Conservation (phyloP, 1,140 invertebrate genomes). For the Prorops nasuta region DNA sequence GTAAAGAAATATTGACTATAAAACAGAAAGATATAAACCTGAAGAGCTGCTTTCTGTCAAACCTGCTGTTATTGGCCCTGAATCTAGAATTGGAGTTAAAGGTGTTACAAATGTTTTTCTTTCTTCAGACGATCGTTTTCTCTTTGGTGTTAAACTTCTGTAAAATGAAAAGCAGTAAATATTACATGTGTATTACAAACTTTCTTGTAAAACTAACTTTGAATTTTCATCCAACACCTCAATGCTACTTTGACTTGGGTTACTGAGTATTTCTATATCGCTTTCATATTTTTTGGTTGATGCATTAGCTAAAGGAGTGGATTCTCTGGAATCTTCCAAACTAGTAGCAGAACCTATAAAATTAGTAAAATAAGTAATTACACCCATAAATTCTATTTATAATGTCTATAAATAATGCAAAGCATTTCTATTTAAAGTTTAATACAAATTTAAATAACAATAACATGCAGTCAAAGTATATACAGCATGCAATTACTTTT, state of each 20-base stretch:
- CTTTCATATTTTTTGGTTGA: conserved; percentile 58
- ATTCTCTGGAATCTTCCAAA: conserved; percentile 53
- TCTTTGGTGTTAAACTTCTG: conserved; percentile 45
- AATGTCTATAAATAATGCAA: neutral
- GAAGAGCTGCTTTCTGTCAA: conserved; percentile 66
- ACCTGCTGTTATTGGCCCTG: conserved; percentile 42
- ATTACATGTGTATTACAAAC: neutral
- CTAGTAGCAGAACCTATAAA: conserved; percentile 51
- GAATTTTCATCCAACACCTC: conserved; percentile 61
- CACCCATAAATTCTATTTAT: neutral
- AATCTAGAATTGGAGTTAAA: conserved; percentile 49
- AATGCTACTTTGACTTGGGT: conserved; percentile 66
- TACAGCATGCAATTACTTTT: no score
- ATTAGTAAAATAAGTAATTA: neutral
- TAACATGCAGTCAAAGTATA: no score
- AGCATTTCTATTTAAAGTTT: neutral
- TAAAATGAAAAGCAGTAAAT: conserved; percentile 14
- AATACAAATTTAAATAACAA: conserved; percentile 9
- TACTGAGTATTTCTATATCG: conserved; percentile 66
- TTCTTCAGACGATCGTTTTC: conserved; percentile 55
- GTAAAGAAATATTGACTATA: neutral
- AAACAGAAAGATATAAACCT: conserved; percentile 41
- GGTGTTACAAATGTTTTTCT: conserved; percentile 39
- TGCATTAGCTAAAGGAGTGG: conserved; percentile 51
- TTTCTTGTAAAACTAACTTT: conserved; percentile 34